phyloP scores from a whole-genome alignment of 37 sponge, comb jelly and placozoan species.

The Crambe crambe region DNA sequence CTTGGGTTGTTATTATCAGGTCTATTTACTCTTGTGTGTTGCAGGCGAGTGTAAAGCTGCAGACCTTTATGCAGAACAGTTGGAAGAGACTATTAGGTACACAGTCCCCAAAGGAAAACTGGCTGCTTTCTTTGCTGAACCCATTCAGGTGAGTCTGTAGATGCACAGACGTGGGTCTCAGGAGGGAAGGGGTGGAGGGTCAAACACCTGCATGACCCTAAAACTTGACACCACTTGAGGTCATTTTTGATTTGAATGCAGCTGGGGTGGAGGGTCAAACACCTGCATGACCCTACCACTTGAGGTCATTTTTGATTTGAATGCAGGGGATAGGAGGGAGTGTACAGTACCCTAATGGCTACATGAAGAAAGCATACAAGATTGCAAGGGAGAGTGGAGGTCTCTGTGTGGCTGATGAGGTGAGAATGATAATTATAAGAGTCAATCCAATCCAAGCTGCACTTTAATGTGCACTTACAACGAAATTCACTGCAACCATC shows the following conservation, averaged over 20 bases:
- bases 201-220: too few relatives aligned
- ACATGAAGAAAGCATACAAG: conserved; percentile 69
- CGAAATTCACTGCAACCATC: background rate
- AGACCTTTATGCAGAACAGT: conserved; percentile 78
- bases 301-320: too few relatives aligned
- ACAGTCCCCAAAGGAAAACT: conserved; percentile 72
- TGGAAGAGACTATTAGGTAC: conserved; percentile 74
- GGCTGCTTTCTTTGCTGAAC: conserved; percentile 92
- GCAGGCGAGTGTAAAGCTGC: conserved; percentile 79
- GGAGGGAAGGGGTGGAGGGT: too few relatives aligned
- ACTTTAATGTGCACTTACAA: conserved; percentile 1
- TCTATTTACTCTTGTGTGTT: too few relatives aligned
- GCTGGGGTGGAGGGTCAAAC: too few relatives aligned
- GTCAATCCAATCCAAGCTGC: background rate
- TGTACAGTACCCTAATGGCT: conserved; percentile 83
- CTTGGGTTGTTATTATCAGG: background rate
- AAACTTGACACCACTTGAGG: too few relatives aligned
- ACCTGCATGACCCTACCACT: too few relatives aligned
- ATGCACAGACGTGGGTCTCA: too few relatives aligned
- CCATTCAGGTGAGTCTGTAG: conserved; percentile 76
- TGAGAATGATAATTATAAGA: conserved; percentile 4
- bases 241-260: too few relatives aligned
- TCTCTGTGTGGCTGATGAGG: conserved; percentile 86
- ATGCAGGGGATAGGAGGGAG: conserved; percentile 85
- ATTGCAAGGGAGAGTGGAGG: conserved; percentile 78